Percentiles rank a stretch among this genome's conserved stretches.
Evolutionary conservation across 23 tunicate species (phyloP).

Genomic region (Botrylloides violaceus): DNA sequence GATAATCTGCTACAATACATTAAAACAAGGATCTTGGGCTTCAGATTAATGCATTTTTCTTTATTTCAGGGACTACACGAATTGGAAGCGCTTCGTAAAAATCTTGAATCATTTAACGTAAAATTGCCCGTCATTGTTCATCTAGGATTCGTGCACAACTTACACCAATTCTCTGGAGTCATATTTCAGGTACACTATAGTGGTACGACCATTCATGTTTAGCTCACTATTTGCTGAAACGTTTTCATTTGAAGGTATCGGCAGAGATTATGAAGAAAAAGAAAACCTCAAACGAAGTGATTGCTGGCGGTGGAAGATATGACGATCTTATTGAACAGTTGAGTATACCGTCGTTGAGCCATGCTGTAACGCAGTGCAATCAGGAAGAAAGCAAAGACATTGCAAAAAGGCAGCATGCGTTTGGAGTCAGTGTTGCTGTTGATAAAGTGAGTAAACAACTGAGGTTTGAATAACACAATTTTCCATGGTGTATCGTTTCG

Average conservation of each 20-base stretch:
- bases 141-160: conserved; percentile 51
- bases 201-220: background rate
- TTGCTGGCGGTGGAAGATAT: conserved; percentile 81
- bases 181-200: conserved; percentile 52
- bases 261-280: conserved; percentile 57
- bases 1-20: too few species aligned
- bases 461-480: too few species aligned
- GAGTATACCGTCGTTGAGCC: background rate
- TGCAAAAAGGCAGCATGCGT: conserved; percentile 10
- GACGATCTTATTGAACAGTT: conserved; percentile 42
- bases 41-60: background rate
- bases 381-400: background rate
- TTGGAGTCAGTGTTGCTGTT: conserved; percentile 66
- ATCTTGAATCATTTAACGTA: conserved; percentile 34
- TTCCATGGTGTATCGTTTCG: too few species aligned
- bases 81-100: conserved; percentile 52
- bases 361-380: background rate
- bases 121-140: conserved; percentile 54
- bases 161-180: conserved; percentile 62
- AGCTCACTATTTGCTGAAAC: background rate
- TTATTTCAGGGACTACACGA: conserved; percentile 39
- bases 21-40: too few species aligned
- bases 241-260: conserved; percentile 38
- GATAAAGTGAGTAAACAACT: conserved; percentile 68
- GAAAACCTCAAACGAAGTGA: conserved; percentile 44